phyloP scores from a whole-genome alignment of 2,113 vertebrate species.

The Bos taurus region DNA sequence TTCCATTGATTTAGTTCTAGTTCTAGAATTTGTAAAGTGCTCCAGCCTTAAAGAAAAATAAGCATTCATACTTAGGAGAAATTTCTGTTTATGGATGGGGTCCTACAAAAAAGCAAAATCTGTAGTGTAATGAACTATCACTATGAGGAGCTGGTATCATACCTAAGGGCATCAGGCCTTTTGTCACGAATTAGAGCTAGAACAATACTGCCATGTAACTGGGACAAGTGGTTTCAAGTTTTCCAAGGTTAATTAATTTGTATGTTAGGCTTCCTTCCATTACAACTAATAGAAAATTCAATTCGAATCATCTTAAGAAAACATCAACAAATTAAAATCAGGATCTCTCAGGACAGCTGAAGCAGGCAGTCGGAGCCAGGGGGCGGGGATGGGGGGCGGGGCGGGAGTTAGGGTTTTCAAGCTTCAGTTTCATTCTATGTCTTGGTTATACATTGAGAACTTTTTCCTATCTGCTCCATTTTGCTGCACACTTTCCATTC shows the following conservation, averaged over 20 bases:
- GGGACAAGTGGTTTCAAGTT: background rate
- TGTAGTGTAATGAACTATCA: background rate
- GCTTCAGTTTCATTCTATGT: background rate
- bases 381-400: fast-evolving
- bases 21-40: background rate
- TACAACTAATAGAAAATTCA: background rate
- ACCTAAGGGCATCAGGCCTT: background rate
- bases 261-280: background rate
- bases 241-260: background rate
- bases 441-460: background rate
- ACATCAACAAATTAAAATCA: background rate
- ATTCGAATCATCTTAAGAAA: background rate
- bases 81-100: background rate
- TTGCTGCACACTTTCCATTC: background rate
- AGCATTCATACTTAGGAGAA: background rate
- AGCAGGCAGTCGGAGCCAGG: background rate
- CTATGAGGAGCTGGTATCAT: background rate
- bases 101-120: background rate
- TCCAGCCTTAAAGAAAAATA: background rate
- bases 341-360: background rate
- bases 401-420: background rate
- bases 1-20: background rate
- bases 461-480: background rate
- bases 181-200: background rate
- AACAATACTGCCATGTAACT: background rate